phyloP scores from a whole-genome alignment of 2,797 vertebrate species.

The Fringilla coelebs region DNA sequence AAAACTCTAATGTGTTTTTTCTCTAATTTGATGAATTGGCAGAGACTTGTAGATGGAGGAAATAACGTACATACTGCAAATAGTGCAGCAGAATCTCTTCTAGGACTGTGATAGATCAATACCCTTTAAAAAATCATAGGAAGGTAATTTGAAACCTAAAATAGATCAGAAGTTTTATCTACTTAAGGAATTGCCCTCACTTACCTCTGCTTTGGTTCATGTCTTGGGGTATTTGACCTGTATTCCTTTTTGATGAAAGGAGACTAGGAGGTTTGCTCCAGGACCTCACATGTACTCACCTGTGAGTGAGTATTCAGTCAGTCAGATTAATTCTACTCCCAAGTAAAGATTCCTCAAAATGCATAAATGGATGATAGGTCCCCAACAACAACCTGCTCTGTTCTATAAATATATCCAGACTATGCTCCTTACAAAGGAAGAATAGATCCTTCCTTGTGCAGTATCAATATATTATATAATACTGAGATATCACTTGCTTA shows the following conservation, averaged over 20 bases:
- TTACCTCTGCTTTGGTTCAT: background rate
- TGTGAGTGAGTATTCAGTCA: background rate
- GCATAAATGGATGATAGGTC: background rate
- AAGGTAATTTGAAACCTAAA: background rate
- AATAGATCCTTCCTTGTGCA: background rate
- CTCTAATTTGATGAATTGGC: background rate
- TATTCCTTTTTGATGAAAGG: background rate
- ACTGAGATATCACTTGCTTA: background rate
- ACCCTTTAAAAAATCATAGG: background rate
- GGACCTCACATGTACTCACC: background rate
- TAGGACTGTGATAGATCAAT: background rate
- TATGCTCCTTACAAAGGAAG: background rate
- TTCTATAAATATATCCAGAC: background rate
- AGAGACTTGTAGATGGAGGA: background rate
- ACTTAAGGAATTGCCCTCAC: background rate
- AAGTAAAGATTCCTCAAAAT: background rate
- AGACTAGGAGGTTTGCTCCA: background rate
- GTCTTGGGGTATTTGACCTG: background rate
- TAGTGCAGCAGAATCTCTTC: background rate
- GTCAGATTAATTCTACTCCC: background rate
- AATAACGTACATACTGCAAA: background rate
- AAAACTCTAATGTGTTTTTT: background rate
- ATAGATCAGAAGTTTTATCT: background rate
- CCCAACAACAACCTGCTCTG: background rate
- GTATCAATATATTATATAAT: background rate